Conservation (phyloP, 2,113 vertebrate species). For the Hippocampus mohnikei region DNA sequence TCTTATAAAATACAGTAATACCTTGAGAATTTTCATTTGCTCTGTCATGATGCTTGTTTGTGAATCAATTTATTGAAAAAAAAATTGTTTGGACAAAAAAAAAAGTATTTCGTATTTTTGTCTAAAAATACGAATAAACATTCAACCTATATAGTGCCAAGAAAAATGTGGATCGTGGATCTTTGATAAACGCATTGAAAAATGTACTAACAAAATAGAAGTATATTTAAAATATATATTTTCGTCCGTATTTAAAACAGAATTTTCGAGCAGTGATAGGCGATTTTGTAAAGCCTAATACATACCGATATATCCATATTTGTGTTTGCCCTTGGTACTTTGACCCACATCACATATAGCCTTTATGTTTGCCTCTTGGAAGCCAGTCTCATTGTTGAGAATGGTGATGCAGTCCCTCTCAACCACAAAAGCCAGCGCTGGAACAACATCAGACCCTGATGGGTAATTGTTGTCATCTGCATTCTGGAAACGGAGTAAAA, state of each 20-base stretch:
- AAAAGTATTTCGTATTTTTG: too few species aligned
- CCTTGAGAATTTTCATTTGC: background rate
- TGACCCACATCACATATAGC: constrained; percentile 77
- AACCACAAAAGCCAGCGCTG: constrained; percentile 73
- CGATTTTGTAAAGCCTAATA: background rate
- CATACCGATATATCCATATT: constrained; percentile 76
- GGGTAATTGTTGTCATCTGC: constrained; percentile 77
- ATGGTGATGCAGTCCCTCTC: constrained; percentile 70
- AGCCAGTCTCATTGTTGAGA: constrained; percentile 76
- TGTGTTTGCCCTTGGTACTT: constrained; percentile 79
- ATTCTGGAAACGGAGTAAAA: constrained; percentile 54
- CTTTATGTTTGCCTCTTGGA: constrained; percentile 70
- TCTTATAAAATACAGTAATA: background rate
- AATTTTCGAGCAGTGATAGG: too few species aligned
- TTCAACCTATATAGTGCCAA: too few species aligned
- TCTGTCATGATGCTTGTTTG: too few species aligned
- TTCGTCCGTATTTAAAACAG: too few species aligned
- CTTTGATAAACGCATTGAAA: too few species aligned
- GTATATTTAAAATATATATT: too few species aligned
- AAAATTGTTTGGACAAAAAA: background rate
- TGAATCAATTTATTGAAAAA: too few species aligned
- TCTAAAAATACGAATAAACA: too few species aligned
- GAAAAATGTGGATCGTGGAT: too few species aligned
- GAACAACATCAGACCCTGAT: constrained; percentile 13
- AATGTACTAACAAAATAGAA: too few species aligned